Percentiles rank a stretch among this genome's conserved stretches.
phyloP scores from a whole-genome alignment of 1,140 invertebrate genomes.

The Cydia fagiglandana region DNA sequence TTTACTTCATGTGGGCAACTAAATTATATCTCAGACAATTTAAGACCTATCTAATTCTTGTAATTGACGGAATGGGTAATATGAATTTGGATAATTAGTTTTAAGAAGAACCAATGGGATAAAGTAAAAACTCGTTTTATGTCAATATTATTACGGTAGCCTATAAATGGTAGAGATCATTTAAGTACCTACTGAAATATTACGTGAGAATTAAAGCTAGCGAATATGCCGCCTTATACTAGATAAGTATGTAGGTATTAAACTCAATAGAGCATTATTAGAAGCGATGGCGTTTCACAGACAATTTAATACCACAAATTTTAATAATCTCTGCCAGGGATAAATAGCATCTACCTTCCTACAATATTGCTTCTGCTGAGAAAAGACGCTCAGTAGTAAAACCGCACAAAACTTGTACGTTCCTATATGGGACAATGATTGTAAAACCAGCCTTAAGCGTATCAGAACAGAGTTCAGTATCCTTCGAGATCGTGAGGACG shows the following conservation, averaged over 20 bases:
- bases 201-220: too few species aligned
- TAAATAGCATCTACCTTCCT: not conserved
- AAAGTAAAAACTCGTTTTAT: too few species aligned
- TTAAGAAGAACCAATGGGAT: too few species aligned
- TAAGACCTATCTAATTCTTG: too few species aligned
- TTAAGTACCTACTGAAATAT: too few species aligned
- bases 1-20: not conserved
- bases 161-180: too few species aligned
- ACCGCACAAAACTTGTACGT: conserved; percentile 6
- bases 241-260: too few species aligned
- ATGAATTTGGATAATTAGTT: too few species aligned
- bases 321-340: not conserved
- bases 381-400: not conserved
- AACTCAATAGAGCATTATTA: not conserved
- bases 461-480: not conserved
- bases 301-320: not conserved
- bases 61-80: too few species aligned
- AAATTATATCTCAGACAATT: not conserved
- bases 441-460: not conserved
- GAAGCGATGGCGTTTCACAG: not conserved
- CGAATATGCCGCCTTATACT: too few species aligned
- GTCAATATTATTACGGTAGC: too few species aligned
- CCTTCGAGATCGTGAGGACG: not conserved
- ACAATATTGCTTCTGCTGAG: not conserved
- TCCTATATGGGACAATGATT: not conserved